Percentiles rank a stretch among this genome's conserved stretches.
Conservation (phyloP, 2,797 vertebrate genomes). For the Cottoperca gobio region DNA sequence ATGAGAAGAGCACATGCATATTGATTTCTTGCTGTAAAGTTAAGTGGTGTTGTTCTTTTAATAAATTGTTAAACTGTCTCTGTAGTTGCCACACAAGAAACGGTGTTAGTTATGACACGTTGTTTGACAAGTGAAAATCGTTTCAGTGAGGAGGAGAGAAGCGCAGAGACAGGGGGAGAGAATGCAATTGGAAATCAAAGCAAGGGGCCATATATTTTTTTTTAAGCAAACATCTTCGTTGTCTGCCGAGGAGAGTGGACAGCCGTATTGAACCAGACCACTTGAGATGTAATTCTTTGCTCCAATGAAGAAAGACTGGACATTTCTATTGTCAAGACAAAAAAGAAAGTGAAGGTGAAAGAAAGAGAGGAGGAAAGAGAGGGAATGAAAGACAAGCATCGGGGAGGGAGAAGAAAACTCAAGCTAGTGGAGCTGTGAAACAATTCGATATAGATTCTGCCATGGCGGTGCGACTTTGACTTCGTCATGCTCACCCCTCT, state of each 20-base stretch:
- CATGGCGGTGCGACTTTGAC: conserved; percentile 72
- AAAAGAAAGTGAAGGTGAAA: conserved; percentile 58
- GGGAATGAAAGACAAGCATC: conserved; percentile 64
- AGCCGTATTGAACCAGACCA: conserved; percentile 75
- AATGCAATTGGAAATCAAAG: conserved; percentile 72
- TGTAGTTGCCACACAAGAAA: conserved; percentile 12
- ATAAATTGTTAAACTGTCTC: conserved; percentile 25
- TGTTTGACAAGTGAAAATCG: conserved; percentile 49
- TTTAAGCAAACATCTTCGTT: conserved; percentile 59
- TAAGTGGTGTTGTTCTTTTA: conserved; percentile 26
- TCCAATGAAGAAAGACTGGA: conserved; percentile 81
- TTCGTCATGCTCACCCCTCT: conserved; percentile 64
- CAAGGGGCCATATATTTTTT: conserved; percentile 51
- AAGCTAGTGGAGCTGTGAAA: conserved; percentile 69
- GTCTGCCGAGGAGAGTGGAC: conserved; percentile 63
- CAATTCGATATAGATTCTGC: conserved; percentile 70
- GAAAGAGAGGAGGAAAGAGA: conserved; percentile 34
- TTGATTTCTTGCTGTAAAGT: conserved; percentile 13
- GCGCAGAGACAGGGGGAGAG: conserved; percentile 27
- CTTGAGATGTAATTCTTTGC: conserved; percentile 83
- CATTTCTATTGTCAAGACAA: conserved; percentile 76
- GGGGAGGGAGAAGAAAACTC: conserved; percentile 47
- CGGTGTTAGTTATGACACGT: conserved; percentile 5
- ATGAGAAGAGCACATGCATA: conserved; percentile 10
- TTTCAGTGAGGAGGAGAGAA: conserved; percentile 35